Evolutionary conservation across 1,140 invertebrate genomes (phyloP).

Genomic region (Aricia agestis): DNA sequence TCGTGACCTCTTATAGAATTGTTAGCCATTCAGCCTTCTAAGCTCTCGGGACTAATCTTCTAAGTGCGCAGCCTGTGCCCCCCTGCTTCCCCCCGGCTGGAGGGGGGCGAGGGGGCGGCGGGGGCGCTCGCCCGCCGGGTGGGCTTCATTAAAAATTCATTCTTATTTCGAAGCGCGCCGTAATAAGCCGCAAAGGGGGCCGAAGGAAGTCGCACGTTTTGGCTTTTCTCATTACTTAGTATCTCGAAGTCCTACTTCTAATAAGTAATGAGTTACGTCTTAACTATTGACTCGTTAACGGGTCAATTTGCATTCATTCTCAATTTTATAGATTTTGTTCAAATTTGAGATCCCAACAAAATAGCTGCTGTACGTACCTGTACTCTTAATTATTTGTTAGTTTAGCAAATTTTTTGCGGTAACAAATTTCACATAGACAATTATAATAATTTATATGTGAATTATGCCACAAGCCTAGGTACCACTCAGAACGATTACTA

Average conservation of each 20-base stretch:
- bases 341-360: no score
- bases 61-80: constrained; percentile 65
- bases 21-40: constrained; percentile 53
- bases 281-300: neutral
- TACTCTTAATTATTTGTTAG: no score
- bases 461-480: no score
- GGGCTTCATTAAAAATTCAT: constrained; percentile 74
- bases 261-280: constrained; percentile 27
- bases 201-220: constrained; percentile 37
- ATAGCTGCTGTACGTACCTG: no score
- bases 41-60: constrained; percentile 70
- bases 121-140: constrained; percentile 32
- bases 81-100: constrained; percentile 28
- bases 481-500: no score
- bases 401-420: no score
- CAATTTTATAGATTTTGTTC: no score
- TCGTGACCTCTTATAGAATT: constrained; percentile 41
- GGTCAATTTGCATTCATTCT: neutral
- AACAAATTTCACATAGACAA: no score
- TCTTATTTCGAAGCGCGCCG: constrained; percentile 63
- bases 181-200: constrained; percentile 59
- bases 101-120: constrained; percentile 35
- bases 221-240: constrained; percentile 53
- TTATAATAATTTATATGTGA: no score
- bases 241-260: constrained; percentile 31